A percentile compares a stretch with the other conserved stretches of the same genome.
phyloP scores from a whole-genome alignment of 2,113 vertebrate species.

The Cyanistes caeruleus region DNA sequence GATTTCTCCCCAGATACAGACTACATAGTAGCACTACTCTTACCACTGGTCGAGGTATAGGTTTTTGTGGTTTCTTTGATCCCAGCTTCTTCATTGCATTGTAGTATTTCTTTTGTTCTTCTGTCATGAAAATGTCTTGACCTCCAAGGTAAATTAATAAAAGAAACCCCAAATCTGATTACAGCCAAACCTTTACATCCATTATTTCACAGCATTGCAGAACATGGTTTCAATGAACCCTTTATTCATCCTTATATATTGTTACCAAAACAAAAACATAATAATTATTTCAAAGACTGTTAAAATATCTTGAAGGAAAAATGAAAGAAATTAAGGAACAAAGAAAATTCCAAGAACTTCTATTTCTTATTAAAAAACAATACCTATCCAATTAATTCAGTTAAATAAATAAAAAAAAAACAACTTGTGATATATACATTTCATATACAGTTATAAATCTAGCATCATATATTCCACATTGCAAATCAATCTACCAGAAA shows the following conservation, averaged over 20 bases:
- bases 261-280: background rate
- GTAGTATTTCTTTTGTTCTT: slow-evolving; percentile 86
- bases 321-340: background rate
- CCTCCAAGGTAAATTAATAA: slow-evolving; percentile 84
- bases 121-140: slow-evolving; percentile 86
- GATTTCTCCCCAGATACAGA: background rate
- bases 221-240: background rate
- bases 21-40: background rate
- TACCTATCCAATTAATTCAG: background rate
- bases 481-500: too few species aligned
- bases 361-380: background rate
- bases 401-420: background rate
- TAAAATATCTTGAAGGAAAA: background rate
- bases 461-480: background rate
- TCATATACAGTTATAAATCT: background rate
- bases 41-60: slow-evolving; percentile 82
- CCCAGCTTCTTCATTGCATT: slow-evolving; percentile 87
- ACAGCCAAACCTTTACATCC: slow-evolving; percentile 37
- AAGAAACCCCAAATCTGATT: slow-evolving; percentile 54
- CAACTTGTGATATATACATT: background rate
- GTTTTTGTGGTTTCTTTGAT: slow-evolving; percentile 85
- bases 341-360: background rate
- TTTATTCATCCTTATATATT: background rate
- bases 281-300: background rate
- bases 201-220: background rate